phyloP scores from a whole-genome alignment of 2,113 vertebrate genomes.

The Ciconia boyciana region DNA sequence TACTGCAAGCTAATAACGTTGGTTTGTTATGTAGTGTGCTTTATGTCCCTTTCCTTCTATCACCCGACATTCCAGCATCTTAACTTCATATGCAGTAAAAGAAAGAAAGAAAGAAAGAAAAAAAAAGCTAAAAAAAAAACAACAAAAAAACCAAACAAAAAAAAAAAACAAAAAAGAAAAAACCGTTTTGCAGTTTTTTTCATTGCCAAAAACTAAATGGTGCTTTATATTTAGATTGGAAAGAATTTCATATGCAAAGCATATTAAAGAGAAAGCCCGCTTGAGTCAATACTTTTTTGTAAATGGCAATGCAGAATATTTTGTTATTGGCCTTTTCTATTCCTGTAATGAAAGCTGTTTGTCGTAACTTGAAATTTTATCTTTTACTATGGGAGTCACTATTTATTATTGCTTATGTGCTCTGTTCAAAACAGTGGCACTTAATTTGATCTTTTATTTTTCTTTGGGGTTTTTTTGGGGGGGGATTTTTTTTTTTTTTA shows the following conservation, averaged over 20 bases:
- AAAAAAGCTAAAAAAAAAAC: constrained; percentile 62
- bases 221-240: constrained; percentile 99
- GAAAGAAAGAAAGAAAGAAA: constrained; percentile 76
- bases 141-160: constrained; percentile 59
- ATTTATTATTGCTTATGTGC: constrained; percentile 99
- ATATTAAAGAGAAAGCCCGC: constrained; percentile 97
- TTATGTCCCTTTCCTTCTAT: constrained; percentile 90
- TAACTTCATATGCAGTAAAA: constrained; percentile 98
- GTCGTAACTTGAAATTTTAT: constrained; percentile 99
- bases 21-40: constrained; percentile 98
- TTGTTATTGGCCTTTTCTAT: constrained; percentile 99
- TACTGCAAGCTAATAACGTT: constrained; percentile 97
- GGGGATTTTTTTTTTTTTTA: constrained; percentile 61
- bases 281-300: constrained; percentile 99
- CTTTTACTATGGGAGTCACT: constrained; percentile 99
- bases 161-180: constrained; percentile 62
- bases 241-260: constrained; percentile 99
- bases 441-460: constrained; percentile 90
- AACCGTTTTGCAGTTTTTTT: constrained; percentile 95
- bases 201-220: constrained; percentile 99
- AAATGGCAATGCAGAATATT: constrained; percentile 99
- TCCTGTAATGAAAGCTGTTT: constrained; percentile 99
- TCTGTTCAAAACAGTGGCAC: constrained; percentile 97
- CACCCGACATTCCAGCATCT: constrained; percentile 98
- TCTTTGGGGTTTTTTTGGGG: constrained; percentile 71